Percentiles rank a stretch among this genome's conserved stretches.
These are phyloP conservation scores for Vipera latastei DNA, from an alignment of 2,797 vertebrate species.

Conservation along the genomic window DNA sequence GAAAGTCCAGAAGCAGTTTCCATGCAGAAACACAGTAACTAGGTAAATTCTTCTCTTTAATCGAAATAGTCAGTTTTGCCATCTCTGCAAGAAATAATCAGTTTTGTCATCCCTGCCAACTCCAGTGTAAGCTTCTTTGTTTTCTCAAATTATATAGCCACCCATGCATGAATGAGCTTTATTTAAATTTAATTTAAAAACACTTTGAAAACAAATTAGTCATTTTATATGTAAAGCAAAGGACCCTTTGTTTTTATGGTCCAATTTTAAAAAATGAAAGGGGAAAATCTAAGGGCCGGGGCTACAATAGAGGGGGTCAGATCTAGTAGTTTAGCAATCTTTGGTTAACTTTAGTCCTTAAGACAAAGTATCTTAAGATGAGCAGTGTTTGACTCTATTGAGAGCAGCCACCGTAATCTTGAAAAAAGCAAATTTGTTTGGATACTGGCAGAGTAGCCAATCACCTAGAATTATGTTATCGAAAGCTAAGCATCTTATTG, in stretches of 20 bases:
- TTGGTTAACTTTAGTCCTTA: neutral
- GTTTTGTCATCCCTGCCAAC: neutral
- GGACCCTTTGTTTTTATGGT: neutral
- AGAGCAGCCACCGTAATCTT: neutral
- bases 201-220: neutral
- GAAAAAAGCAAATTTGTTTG: neutral
- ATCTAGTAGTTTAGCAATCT: neutral
- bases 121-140: neutral
- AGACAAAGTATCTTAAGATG: neutral
- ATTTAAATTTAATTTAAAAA: neutral
- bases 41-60: neutral
- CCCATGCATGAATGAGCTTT: neutral
- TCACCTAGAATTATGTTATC: neutral
- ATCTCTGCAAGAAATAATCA: neutral
- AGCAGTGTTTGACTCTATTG: neutral
- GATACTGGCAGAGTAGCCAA: neutral
- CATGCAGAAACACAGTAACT: neutral
- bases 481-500: neutral
- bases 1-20: neutral
- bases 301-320: neutral
- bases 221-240: neutral
- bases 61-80: neutral
- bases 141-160: neutral
- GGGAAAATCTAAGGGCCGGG: neutral
- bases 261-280: neutral